Base-by-base conservation (phyloP, 2,888 invertebrate species). In the Leptinotarsa rubiginosa region DNA sequence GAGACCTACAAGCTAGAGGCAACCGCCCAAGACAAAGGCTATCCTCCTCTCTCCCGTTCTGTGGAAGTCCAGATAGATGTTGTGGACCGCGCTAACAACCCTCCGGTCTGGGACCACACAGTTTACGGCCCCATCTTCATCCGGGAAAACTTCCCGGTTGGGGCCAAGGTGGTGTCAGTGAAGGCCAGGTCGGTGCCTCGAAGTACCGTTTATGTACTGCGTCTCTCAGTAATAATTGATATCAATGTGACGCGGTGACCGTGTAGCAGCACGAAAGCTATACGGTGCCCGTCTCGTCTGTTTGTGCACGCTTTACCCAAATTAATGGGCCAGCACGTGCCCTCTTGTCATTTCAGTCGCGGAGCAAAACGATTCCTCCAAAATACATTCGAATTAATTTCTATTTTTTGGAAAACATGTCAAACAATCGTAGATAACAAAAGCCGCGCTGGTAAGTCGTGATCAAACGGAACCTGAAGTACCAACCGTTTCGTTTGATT, bases 1-100 rank as follows among this genome's bases (percentile, higher is more conserved):
- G 97, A 97, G 92, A 96, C 96, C 89, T 97, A 97, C 94, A 96
- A 96, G 92, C 93, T 98, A 93, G 96, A 96, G 92, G 97, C 98
- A 90, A 96, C 95, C 93, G 98, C 98, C 90, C 94, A 96, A 93
- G 98, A 98, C 92, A 96, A 96, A 92, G 98, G 98, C 89, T 95
- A 93, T 90, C 96, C 96, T 89, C 94, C 96, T 90, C 93, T 97
- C 91, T 95, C 96, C 90, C 93, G 97, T 91, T 95, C 96, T 89
- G 98, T 97, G 91, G 97, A 96, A 91, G 97, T 98, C 90, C 96
- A 97, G 91, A 97, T 98, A 91, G 97, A 97, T 92, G 97, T 98
- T 91, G 97, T 97, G 91, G 97, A 96, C 92, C 94, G 96, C 91
- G 97, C 96, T 88, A 97, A 96, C 94, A 98, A 96, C 93, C 97